Percentiles rank a stretch among this genome's conserved stretches.
phyloP scores from a whole-genome alignment of 2,888 invertebrate species.

The Bombylius discolor region DNA sequence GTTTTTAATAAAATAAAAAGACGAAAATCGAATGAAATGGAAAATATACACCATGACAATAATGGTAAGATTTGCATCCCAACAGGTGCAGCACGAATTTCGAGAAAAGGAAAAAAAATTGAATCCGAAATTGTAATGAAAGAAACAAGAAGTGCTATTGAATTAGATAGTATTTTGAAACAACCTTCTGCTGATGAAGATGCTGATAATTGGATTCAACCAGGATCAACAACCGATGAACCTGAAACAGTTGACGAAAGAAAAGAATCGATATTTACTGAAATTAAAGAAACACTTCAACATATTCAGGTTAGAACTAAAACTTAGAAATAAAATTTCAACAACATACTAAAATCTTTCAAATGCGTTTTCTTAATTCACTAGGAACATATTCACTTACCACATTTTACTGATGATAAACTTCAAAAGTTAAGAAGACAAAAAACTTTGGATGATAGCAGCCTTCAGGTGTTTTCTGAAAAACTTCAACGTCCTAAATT shows the following conservation, averaged over 20 bases:
- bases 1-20: neutral
- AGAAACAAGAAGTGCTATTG: neutral
- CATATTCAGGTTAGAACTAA: conserved; percentile 15
- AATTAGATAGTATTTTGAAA: neutral
- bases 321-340: no score
- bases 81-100: conserved; percentile 7
- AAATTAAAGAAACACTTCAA: conserved; percentile 23
- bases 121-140: conserved; percentile 1
- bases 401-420: conserved; percentile 9
- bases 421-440: neutral
- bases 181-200: conserved; percentile 5
- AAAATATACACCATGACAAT: neutral
- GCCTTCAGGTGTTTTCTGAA: neutral
- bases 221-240: conserved; percentile 22
- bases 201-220: conserved; percentile 15
- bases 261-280: conserved; percentile 22
- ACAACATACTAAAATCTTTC: neutral
- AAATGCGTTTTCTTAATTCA: conserved; percentile 2
- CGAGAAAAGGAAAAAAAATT: conserved; percentile 4
- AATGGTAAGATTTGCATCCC: neutral
- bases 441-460: neutral
- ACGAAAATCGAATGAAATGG: neutral
- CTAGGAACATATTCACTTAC: conserved; percentile 12
- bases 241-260: conserved; percentile 21
- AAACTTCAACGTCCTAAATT: neutral